Conservation (phyloP, 2,113 vertebrate genomes). For the Danio rerio region GRCz12tu NC_133183.1:10858001-10858500, state of each 20-base stretch:
- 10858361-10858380: slow-evolving; percentile 36
- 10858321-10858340: slow-evolving; percentile 17
- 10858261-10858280: slow-evolving; percentile 36
- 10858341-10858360: slow-evolving; percentile 25
- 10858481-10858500: slow-evolving; percentile 37
- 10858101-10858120: slow-evolving; percentile 50
- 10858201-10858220: slow-evolving; percentile 43
- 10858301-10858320: slow-evolving; percentile 36
- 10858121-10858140: slow-evolving; percentile 45
- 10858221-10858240: slow-evolving; percentile 48
- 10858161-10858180: neutral
- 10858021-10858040: slow-evolving; percentile 36
- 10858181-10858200: slow-evolving; percentile 42
- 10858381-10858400: slow-evolving; percentile 22
- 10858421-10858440: slow-evolving; percentile 1
- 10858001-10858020: slow-evolving; percentile 15
- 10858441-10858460: neutral
- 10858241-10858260: slow-evolving; percentile 43
- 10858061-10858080: slow-evolving; percentile 62
- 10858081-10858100: slow-evolving; percentile 67
- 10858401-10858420: neutral
- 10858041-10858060: slow-evolving; percentile 68
- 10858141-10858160: slow-evolving; percentile 11
- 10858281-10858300: slow-evolving; percentile 47
- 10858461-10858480: slow-evolving; percentile 56